Percentiles rank a stretch among this genome's conserved stretches.
Evolutionary conservation across 2,888 invertebrate genomes (phyloP).

Genomic region (Adelphocoris suturalis): DNA sequence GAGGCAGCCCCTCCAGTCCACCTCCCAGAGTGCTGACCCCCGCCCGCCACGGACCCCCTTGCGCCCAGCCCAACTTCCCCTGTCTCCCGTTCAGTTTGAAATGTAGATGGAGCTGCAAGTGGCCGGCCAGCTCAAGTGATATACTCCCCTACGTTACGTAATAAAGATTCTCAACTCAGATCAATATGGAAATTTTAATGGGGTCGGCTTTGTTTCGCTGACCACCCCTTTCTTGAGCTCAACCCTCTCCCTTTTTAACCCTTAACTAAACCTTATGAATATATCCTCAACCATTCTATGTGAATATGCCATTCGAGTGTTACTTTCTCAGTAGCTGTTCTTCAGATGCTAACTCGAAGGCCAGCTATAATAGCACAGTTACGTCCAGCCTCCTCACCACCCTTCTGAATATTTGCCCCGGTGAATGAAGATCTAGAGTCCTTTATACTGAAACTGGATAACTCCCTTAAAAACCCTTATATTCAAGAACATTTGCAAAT

Average conservation of each 20-base stretch:
- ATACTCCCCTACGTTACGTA: constrained; percentile 74
- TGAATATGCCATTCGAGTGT: constrained; percentile 38
- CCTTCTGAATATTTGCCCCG: constrained; percentile 27
- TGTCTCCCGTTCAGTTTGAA: constrained; percentile 64
- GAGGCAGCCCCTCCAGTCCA: constrained; percentile 1
- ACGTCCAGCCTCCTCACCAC: constrained; percentile 4
- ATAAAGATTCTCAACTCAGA: constrained; percentile 76
- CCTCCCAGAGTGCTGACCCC: neutral
- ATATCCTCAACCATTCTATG: constrained; percentile 63
- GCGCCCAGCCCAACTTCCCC: constrained; percentile 1
- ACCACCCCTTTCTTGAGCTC: constrained; percentile 73
- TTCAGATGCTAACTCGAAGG: constrained; percentile 50
- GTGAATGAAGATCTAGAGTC: constrained; percentile 12
- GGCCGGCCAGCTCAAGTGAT: constrained; percentile 71
- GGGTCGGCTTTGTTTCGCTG: constrained; percentile 75
- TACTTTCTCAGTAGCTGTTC: constrained; percentile 61
- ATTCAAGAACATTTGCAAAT: constrained; percentile 33
- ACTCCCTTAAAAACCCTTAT: constrained; percentile 1
- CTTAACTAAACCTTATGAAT: constrained; percentile 72
- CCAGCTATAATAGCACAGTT: constrained; percentile 62
- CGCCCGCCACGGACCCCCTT: neutral
- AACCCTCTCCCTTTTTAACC: constrained; percentile 72
- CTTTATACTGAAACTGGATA: constrained; percentile 1
- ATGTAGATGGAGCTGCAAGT: constrained; percentile 71
- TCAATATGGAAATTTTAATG: constrained; percentile 76